Evolutionary conservation across 2,113 vertebrate genomes (phyloP).

Genomic region (Rhinogobius similis): DNA sequence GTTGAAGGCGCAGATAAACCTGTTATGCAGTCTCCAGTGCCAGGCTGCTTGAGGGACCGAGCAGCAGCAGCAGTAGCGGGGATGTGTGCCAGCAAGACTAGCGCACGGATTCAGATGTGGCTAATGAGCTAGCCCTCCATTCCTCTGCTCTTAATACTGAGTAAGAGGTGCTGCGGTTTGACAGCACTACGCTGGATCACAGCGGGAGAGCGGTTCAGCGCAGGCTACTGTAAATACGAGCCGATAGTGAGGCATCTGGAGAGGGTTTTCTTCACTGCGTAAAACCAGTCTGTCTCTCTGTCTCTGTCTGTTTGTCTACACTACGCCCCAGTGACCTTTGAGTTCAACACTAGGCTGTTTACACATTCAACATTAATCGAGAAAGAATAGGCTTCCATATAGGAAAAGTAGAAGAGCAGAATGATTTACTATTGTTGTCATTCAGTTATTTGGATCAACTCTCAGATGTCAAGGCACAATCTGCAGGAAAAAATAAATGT

Average conservation of each 20-base stretch:
- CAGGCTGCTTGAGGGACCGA: constrained; percentile 21
- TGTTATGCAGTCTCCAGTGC: constrained; percentile 20
- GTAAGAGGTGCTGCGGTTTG: constrained; percentile 39
- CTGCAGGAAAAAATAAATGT: no score
- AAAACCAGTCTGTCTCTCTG: background rate
- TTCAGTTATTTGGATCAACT: background rate
- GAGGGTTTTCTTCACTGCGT: constrained; percentile 15
- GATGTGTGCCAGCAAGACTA: constrained; percentile 27
- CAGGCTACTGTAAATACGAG: constrained; percentile 21
- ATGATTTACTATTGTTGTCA: background rate
- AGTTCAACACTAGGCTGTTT: background rate
- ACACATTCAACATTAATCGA: constrained; percentile 4
- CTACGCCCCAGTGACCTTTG: background rate
- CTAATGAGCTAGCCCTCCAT: constrained; percentile 30
- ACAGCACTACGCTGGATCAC: constrained; percentile 48
- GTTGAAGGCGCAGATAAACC: constrained; percentile 13
- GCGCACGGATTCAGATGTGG: constrained; percentile 23
- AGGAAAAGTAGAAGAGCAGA: background rate
- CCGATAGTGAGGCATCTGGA: constrained; percentile 23
- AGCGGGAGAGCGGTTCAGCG: constrained; percentile 32
- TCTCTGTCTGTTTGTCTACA: background rate
- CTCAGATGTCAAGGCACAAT: no score
- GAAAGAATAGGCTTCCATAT: background rate
- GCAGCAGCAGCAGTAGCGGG: constrained; percentile 4
- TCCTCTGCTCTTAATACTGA: constrained; percentile 22